A percentile compares a stretch with the other conserved stretches of the same genome.
Conservation (phyloP, 1,140 invertebrate genomes). For the Drosophila dunni region DNA sequence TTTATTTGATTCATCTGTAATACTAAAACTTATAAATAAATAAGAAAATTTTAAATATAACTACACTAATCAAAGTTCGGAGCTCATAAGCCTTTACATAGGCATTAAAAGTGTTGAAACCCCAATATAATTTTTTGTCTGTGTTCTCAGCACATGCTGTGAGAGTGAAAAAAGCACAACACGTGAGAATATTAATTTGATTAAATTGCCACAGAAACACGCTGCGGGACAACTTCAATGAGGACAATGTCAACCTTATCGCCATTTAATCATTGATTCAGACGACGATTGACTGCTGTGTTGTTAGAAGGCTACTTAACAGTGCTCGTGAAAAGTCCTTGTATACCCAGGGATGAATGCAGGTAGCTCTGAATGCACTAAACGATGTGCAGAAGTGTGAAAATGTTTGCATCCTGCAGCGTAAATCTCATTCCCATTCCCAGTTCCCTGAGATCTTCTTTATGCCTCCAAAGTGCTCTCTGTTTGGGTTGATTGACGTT, state of each 20-base stretch:
- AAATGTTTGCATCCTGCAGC: conserved; percentile 57
- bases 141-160: conserved; percentile 39
- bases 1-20: too few relatives aligned
- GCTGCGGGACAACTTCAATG: conserved; percentile 44
- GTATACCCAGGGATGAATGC: conserved; percentile 37
- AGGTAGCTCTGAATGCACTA: conserved; percentile 67
- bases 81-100: too few relatives aligned
- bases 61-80: too few relatives aligned
- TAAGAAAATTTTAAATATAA: too few relatives aligned
- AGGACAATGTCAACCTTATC: conserved; percentile 57
- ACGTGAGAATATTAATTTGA: conserved; percentile 84
- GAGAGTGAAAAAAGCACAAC: conserved; percentile 48
- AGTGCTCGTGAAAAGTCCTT: neutral
- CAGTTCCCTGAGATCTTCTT: neutral
- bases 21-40: too few relatives aligned
- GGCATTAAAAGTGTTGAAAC: too few relatives aligned
- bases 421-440: conserved; percentile 13
- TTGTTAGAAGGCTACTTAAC: conserved; percentile 61
- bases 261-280: conserved; percentile 41
- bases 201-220: conserved; percentile 81
- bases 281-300: conserved; percentile 9
- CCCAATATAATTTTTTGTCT: too few relatives aligned
- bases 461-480: neutral
- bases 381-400: conserved; percentile 78
- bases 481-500: conserved; percentile 80